Conservation (phyloP, 2,113 vertebrate genomes). For the Nyctereutes procyonoides region DNA sequence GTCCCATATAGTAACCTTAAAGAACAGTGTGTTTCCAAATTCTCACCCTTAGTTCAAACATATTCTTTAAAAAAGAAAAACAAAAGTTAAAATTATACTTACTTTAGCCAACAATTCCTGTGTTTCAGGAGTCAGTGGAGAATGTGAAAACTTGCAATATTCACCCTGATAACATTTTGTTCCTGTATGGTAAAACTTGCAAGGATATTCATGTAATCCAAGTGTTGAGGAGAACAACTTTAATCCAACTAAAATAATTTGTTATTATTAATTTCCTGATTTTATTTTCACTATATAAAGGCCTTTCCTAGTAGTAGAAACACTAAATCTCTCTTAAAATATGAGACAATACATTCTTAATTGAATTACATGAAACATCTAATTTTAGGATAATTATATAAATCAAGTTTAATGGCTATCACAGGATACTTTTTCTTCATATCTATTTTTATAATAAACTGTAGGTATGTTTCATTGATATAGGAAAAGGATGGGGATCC, state of each 20-base stretch:
- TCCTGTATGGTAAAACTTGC: slow-evolving; percentile 99
- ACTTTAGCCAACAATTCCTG: slow-evolving; percentile 96
- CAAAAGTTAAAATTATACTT: slow-evolving; percentile 4
- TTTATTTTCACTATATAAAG: slow-evolving; percentile 21
- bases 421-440: not conserved
- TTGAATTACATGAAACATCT: not conserved
- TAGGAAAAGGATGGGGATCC: not conserved
- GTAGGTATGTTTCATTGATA: not conserved
- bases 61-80: not conserved
- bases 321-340: not conserved
- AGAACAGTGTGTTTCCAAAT: slow-evolving; percentile 21
- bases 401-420: not conserved
- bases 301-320: not conserved
- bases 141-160: slow-evolving; percentile 98
- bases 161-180: slow-evolving; percentile 98
- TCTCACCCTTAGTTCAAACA: not conserved
- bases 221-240: slow-evolving; percentile 82
- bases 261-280: slow-evolving; percentile 23
- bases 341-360: not conserved
- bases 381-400: slow-evolving; percentile 25
- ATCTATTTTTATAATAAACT: not conserved
- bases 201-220: slow-evolving; percentile 96
- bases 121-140: slow-evolving; percentile 93
- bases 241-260: slow-evolving; percentile 31
- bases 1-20: not conserved